phyloP scores from a whole-genome alignment of 2,888 invertebrate genomes.

The Nineta flava region DNA sequence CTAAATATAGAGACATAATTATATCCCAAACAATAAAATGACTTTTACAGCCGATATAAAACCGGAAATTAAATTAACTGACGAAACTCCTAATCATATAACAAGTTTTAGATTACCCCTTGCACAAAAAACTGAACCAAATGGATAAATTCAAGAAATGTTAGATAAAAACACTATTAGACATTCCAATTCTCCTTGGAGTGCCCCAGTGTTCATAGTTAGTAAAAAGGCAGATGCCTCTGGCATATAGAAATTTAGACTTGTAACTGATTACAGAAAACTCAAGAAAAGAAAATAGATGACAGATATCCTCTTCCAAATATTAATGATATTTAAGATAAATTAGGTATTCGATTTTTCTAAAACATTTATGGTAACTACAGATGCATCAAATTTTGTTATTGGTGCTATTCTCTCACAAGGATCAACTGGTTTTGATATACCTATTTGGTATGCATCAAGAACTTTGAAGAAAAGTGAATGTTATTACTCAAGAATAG shows the following conservation, averaged over 20 bases:
- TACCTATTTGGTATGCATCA: conserved; percentile 22
- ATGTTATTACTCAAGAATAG: conserved; percentile 21
- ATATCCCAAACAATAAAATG: no score
- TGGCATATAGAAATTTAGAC: conserved; percentile 13
- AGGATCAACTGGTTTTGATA: conserved; percentile 14
- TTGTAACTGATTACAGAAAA: conserved; percentile 14
- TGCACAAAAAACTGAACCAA: conserved; percentile 15
- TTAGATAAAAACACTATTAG: conserved; percentile 12
- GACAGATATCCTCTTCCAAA: conserved; percentile 15
- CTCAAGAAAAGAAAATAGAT: conserved; percentile 14
- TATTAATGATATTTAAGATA: conserved; percentile 19
- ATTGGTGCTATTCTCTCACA: conserved; percentile 13
- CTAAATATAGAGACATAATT: no score
- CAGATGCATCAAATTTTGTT: conserved; percentile 21
- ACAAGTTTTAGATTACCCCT: conserved; percentile 12
- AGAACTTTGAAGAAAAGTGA: conserved; percentile 20
- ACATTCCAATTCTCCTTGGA: conserved; percentile 13
- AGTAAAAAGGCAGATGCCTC: conserved; percentile 14
- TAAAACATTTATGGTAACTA: conserved; percentile 18
- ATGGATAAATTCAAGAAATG: conserved; percentile 14
- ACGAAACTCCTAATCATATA: neutral
- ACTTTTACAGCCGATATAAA: neutral
- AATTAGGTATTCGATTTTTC: conserved; percentile 16
- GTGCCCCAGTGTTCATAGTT: conserved; percentile 15
- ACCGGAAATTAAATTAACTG: neutral